Percentiles rank a stretch among this genome's conserved stretches.
phyloP scores from a whole-genome alignment of 1,140 invertebrate genomes.

The Reticulitermes speratus region DNA sequence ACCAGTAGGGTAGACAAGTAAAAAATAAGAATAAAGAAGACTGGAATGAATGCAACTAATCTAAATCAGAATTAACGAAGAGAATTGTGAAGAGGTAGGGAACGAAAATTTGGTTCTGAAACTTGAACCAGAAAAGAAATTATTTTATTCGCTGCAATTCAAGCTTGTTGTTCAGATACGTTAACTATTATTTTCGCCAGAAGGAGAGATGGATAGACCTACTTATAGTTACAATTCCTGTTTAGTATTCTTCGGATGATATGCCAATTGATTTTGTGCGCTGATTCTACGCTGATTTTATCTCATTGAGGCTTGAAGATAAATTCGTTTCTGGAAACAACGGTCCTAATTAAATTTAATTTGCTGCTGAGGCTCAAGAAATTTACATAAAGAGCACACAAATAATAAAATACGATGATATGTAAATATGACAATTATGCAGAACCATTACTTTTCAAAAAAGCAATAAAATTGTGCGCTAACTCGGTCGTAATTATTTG shows the following conservation, averaged over 20 bases:
- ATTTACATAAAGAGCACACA: no score
- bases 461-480: no score
- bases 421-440: no score
- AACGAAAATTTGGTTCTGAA: neutral
- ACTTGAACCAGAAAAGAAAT: neutral
- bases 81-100: neutral
- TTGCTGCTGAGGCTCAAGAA: no score
- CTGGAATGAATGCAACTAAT: neutral
- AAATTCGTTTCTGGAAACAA: neutral
- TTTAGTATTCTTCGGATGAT: neutral
- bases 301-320: neutral
- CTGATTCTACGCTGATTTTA: neutral
- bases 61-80: neutral
- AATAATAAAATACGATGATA: no score
- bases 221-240: neutral
- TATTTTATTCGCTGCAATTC: neutral
- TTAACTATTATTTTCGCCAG: neutral
- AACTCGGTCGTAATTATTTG: no score
- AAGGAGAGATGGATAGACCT: neutral
- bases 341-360: no score
- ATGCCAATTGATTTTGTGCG: neutral
- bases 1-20: neutral
- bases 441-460: no score
- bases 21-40: neutral
- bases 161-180: neutral